These are phyloP conservation scores for Psittacara wagleri DNA, from an alignment of 2,113 vertebrate species.

Conservation along the genomic window DNA sequence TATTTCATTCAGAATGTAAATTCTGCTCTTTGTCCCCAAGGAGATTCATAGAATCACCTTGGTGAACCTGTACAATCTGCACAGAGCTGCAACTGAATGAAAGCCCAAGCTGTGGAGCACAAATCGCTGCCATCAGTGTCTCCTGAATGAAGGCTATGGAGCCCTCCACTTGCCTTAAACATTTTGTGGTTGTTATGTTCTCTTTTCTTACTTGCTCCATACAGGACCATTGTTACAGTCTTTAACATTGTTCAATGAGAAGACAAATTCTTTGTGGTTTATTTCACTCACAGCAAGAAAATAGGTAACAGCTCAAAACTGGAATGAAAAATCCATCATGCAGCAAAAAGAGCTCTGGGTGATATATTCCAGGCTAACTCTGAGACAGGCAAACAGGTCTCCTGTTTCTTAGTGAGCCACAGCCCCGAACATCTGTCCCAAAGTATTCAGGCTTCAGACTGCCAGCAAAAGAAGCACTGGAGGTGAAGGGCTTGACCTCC, in stretches of 20 bases:
- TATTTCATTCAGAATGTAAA: not conserved
- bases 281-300: not conserved
- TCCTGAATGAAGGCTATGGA: not conserved
- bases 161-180: not conserved
- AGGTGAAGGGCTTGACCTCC: conserved; percentile 9
- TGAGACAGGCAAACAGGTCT: not conserved
- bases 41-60: not conserved
- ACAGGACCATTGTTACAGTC: not conserved
- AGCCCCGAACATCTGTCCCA: not conserved
- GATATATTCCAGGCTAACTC: not conserved
- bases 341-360: not conserved
- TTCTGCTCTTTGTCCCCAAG: not conserved
- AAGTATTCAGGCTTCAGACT: not conserved
- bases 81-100: not conserved
- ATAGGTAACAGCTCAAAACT: not conserved
- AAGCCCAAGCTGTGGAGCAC: not conserved
- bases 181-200: not conserved
- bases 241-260: too few species aligned
- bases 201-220: not conserved
- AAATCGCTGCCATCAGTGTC: not conserved
- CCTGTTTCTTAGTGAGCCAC: not conserved
- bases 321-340: not conserved
- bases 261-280: not conserved
- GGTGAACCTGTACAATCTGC: not conserved
- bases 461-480: not conserved